phyloP scores from a whole-genome alignment of 2,113 vertebrate genomes.

The Mormyrus iriodes region DNA sequence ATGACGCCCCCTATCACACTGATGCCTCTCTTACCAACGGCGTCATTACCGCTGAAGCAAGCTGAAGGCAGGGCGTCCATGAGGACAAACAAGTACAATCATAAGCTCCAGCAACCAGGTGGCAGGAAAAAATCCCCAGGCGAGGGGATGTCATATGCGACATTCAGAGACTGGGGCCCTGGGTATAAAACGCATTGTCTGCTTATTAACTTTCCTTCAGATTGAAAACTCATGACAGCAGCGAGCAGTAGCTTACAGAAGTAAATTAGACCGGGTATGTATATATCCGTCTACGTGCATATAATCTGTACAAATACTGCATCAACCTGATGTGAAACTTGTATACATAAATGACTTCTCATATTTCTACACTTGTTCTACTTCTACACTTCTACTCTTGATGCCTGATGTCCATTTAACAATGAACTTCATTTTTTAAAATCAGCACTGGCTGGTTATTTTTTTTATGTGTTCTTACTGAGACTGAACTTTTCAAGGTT shows the following conservation, averaged over 20 bases:
- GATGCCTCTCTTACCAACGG: not conserved
- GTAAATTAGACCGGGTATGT: not conserved
- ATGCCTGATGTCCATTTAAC: not conserved
- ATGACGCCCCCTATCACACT: too few relatives aligned
- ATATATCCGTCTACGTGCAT: not conserved
- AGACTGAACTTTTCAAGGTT: not conserved
- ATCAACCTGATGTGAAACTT: not conserved
- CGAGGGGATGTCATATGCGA: not conserved
- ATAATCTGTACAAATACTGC: not conserved
- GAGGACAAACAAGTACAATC: not conserved
- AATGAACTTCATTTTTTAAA: not conserved
- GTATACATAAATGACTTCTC: not conserved
- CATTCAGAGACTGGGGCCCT: not conserved
- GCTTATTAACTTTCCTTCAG: constrained; percentile 12
- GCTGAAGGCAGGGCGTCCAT: not conserved
- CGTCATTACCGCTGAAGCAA: not conserved
- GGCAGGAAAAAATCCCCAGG: not conserved
- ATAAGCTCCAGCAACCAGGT: not conserved
- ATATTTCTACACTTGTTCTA: not conserved
- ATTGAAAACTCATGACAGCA: not conserved
- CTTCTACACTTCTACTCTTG: not conserved
- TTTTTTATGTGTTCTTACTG: not conserved
- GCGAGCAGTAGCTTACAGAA: not conserved
- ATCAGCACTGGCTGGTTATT: not conserved
- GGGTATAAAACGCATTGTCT: not conserved